A percentile compares a stretch with the other conserved stretches of the same genome.
These are phyloP conservation scores for Cataglyphis cursor DNA, from an alignment of 2,888 invertebrate genomes.

Conservation along the genomic window DNA sequence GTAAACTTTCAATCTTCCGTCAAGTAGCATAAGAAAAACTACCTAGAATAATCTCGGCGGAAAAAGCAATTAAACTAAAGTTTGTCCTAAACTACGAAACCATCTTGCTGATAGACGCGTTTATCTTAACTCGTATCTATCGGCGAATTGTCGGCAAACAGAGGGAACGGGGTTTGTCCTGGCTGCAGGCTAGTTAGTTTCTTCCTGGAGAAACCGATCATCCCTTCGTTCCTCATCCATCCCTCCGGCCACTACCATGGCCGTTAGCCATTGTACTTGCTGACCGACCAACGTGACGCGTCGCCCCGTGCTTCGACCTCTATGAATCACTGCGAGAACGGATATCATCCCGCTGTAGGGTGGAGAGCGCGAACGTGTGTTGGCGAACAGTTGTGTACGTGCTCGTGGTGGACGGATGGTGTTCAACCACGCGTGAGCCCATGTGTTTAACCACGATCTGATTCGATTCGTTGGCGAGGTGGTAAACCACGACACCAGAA, in stretches of 20 bases:
- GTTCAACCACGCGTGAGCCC: conserved; percentile 26
- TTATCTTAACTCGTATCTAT: conserved; percentile 40
- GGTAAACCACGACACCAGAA: conserved; percentile 4
- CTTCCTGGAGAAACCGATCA: conserved; percentile 58
- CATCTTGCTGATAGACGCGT: conserved; percentile 37
- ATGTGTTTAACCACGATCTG: conserved; percentile 29
- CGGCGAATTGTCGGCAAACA: conserved; percentile 19
- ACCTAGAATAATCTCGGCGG: conserved; percentile 46
- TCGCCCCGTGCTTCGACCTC: conserved; percentile 56
- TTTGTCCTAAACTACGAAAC: conserved; percentile 28
- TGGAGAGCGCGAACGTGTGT: conserved; percentile 7
- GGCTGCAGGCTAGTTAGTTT: conserved; percentile 62
- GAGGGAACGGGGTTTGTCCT: conserved; percentile 32
- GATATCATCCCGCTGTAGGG: conserved; percentile 40
- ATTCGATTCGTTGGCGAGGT: conserved; percentile 13
- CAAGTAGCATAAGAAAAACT: conserved; percentile 1
- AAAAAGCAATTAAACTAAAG: conserved; percentile 56
- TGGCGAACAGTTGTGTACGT: background rate
- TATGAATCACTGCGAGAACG: conserved; percentile 64
- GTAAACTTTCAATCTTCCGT: conserved; percentile 34
- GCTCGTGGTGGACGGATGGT: background rate
- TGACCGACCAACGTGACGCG: conserved; percentile 59
- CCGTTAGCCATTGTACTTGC: conserved; percentile 65
- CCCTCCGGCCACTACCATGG: conserved; percentile 6
- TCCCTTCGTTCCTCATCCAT: conserved; percentile 33